A percentile compares a stretch with the other conserved stretches of the same genome.
These are phyloP conservation scores for Lordiphosa clarofinis DNA, from an alignment of 1,140 invertebrate genomes.

Conservation along the genomic window DNA sequence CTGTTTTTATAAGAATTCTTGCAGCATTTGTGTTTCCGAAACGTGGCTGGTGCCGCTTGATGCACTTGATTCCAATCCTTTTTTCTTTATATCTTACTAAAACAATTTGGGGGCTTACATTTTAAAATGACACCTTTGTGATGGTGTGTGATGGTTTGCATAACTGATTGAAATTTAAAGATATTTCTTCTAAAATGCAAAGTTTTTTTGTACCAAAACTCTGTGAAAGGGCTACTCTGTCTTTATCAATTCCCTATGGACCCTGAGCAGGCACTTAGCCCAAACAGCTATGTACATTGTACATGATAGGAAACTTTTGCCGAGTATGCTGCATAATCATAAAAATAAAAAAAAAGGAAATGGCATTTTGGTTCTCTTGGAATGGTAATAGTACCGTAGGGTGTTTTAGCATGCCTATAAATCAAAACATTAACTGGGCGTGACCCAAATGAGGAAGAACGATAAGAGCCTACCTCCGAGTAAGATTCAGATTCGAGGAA, in stretches of 20 bases:
- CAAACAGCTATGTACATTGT: slow-evolving; percentile 28
- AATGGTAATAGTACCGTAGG: slow-evolving; percentile 16
- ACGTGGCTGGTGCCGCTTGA: too few relatives aligned
- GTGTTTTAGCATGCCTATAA: slow-evolving; percentile 52
- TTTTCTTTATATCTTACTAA: too few relatives aligned
- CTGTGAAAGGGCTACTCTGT: slow-evolving; percentile 16
- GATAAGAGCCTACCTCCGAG: slow-evolving; percentile 6
- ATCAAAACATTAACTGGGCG: slow-evolving; percentile 75
- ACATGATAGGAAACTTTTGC: slow-evolving; percentile 12
- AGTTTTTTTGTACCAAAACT: too few relatives aligned
- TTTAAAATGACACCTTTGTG: too few relatives aligned
- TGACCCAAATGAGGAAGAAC: slow-evolving; percentile 14
- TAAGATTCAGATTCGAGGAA: slow-evolving; percentile 18
- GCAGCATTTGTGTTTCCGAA: too few relatives aligned
- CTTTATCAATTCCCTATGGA: slow-evolving; percentile 66
- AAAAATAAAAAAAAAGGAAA: slow-evolving; percentile 35
- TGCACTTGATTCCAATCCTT: too few relatives aligned
- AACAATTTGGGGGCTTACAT: too few relatives aligned
- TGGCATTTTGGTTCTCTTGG: slow-evolving; percentile 23
- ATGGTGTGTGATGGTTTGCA: too few relatives aligned
- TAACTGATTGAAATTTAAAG: too few relatives aligned
- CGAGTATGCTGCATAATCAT: slow-evolving; percentile 22
- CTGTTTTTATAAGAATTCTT: too few relatives aligned
- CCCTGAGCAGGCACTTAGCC: slow-evolving; percentile 53
- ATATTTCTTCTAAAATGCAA: too few relatives aligned